Conservation (phyloP, 2,888 invertebrate species). For the Cyclophora albipunctata region DNA sequence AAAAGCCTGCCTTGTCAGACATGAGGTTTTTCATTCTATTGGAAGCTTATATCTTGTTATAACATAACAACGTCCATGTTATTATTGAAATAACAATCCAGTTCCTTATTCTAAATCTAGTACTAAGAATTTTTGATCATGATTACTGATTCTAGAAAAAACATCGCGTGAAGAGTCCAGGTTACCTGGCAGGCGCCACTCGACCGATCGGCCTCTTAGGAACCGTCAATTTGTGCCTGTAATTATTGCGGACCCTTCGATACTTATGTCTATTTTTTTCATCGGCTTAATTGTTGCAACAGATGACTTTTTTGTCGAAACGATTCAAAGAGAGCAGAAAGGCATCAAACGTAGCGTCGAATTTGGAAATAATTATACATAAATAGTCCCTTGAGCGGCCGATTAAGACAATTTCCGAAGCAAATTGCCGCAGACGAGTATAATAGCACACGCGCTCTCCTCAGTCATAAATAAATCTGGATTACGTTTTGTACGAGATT, state of each 20-base stretch:
- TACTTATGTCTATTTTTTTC: slow-evolving; percentile 74
- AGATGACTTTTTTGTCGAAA: slow-evolving; percentile 76
- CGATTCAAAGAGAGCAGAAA: slow-evolving; percentile 75
- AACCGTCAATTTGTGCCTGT: slow-evolving; percentile 74
- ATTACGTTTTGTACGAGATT: slow-evolving; percentile 74
- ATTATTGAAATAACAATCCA: slow-evolving; percentile 19
- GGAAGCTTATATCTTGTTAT: slow-evolving; percentile 29
- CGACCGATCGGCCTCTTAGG: slow-evolving; percentile 56
- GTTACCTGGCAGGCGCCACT: slow-evolving; percentile 66
- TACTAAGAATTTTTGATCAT: slow-evolving; percentile 15
- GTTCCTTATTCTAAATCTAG: slow-evolving; percentile 12
- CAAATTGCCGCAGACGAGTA: slow-evolving; percentile 75
- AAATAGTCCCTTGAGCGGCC: slow-evolving; percentile 76
- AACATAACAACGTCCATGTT: slow-evolving; percentile 19
- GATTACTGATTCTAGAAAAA: slow-evolving; percentile 27
- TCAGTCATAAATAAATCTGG: slow-evolving; percentile 75
- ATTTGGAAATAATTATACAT: slow-evolving; percentile 77
- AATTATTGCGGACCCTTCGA: slow-evolving; percentile 76
- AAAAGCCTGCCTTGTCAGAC: slow-evolving; percentile 29
- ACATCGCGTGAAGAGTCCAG: slow-evolving; percentile 58
- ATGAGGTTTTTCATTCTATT: slow-evolving; percentile 32
- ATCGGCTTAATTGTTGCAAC: slow-evolving; percentile 71
- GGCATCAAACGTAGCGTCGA: slow-evolving; percentile 75
- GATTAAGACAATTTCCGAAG: slow-evolving; percentile 76
- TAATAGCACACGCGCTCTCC: slow-evolving; percentile 72